A percentile compares a stretch with the other conserved stretches of the same genome.
These are phyloP conservation scores for chimpanzee (Pan troglodytes) DNA, from an alignment of 2,113 vertebrate species.

Conservation along the genomic window NHGRI_mPanTro3-v2.1_pri NC_072398.2:161795501-161796000, in stretches of 20 bases:
- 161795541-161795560: not conserved
- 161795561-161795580: conserved; percentile 31
- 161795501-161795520: not conserved
- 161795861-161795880: not conserved
- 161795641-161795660: not conserved
- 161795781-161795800: not conserved
- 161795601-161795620: conserved; percentile 21
- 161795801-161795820: not conserved
- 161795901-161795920: not conserved
- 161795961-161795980: conserved; percentile 8
- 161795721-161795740: not conserved
- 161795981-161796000: not conserved
- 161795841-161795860: not conserved
- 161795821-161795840: conserved; percentile 20
- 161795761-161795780: not conserved
- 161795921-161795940: conserved; percentile 39
- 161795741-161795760: not conserved
- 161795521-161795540: not conserved
- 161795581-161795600: conserved; percentile 19
- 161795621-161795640: not conserved
- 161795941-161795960: not conserved
- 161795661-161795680: not conserved
- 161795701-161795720: not conserved
- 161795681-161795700: not conserved
- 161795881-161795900: not conserved